Evolutionary conservation across 2,888 invertebrate species (phyloP).

Genomic region (Ormyrus nitidulus): DNA sequence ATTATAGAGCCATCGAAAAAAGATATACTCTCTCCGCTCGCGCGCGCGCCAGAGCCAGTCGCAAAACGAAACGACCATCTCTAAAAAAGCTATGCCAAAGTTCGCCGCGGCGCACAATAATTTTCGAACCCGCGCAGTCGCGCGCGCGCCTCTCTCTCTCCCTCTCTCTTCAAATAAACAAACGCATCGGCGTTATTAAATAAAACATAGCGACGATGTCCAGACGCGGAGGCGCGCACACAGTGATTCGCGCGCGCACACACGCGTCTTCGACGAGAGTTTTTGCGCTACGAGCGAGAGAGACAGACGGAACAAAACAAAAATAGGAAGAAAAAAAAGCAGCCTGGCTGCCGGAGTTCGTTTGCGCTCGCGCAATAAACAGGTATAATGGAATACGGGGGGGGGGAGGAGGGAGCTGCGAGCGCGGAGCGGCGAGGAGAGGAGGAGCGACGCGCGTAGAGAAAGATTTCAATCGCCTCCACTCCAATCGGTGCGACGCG

Average conservation of each 20-base stretch:
- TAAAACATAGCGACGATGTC: slow-evolving; percentile 37
- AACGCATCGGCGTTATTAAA: slow-evolving; percentile 48
- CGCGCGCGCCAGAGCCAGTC: too few relatives aligned
- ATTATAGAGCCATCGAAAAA: too few relatives aligned
- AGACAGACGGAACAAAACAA: neutral
- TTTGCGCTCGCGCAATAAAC: slow-evolving; percentile 56
- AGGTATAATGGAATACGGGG: slow-evolving; percentile 56
- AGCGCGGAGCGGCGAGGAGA: neutral
- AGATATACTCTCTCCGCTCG: too few relatives aligned
- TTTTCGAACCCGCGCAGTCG: slow-evolving; percentile 6
- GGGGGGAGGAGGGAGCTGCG: neutral
- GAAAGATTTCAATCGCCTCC: slow-evolving; percentile 69
- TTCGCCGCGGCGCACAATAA: slow-evolving; percentile 16
- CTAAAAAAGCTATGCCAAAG: slow-evolving; percentile 25
- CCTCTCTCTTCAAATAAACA: slow-evolving; percentile 42
- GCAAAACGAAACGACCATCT: too few relatives aligned
- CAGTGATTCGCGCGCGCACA: neutral
- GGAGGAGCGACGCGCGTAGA: slow-evolving; percentile 39
- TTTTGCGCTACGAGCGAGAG: neutral
- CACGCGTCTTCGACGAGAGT: neutral
- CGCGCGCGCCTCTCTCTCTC: neutral
- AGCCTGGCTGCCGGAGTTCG: slow-evolving; percentile 32
- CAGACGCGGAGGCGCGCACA: slow-evolving; percentile 3
- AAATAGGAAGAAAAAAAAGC: slow-evolving; percentile 2
- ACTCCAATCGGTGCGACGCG: slow-evolving; percentile 64